A percentile compares a stretch with the other conserved stretches of the same genome.
These are phyloP conservation scores for Papilio glaucus DNA, from an alignment of 1,140 invertebrate species.

Conservation along the genomic window DNA sequence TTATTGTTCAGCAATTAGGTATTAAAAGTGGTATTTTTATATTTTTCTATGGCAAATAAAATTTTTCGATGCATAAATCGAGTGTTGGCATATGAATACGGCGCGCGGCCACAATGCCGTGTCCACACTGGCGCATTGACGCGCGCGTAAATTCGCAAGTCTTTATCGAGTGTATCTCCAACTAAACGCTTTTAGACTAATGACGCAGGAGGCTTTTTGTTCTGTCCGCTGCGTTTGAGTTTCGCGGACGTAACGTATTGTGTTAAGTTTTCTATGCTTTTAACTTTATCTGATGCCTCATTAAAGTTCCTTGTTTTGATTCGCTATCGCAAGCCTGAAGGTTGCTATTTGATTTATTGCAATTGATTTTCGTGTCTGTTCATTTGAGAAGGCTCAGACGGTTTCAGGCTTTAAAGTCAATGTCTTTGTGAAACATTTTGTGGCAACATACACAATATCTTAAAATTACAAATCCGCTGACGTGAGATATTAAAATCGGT, in stretches of 20 bases:
- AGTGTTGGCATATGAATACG: constrained; percentile 76
- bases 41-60: constrained; percentile 33
- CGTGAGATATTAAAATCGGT: too few relatives aligned
- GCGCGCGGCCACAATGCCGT: constrained; percentile 61
- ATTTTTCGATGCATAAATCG: constrained; percentile 66
- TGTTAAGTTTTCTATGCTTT: constrained; percentile 33
- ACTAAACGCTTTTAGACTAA: constrained; percentile 48
- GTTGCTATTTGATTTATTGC: constrained; percentile 20
- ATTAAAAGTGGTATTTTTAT: constrained; percentile 21
- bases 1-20: constrained; percentile 43
- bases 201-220: constrained; percentile 38
- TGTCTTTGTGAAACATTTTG: constrained; percentile 2
- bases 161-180: constrained; percentile 57
- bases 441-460: background rate
- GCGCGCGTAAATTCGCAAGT: constrained; percentile 59
- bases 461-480: too few relatives aligned
- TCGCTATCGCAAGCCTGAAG: constrained; percentile 14
- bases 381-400: background rate
- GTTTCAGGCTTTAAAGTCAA: background rate
- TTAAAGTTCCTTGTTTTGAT: constrained; percentile 31
- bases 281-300: constrained; percentile 36
- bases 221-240: constrained; percentile 33
- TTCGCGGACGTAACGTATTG: constrained; percentile 35
- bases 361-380: constrained; percentile 1
- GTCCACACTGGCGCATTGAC: constrained; percentile 53